Evolutionary conservation across 2,113 vertebrate genomes (phyloP), one percentile per base, ranked within the genome.

Genomic region (Speoplatyrhinus poulsoni): DNA sequence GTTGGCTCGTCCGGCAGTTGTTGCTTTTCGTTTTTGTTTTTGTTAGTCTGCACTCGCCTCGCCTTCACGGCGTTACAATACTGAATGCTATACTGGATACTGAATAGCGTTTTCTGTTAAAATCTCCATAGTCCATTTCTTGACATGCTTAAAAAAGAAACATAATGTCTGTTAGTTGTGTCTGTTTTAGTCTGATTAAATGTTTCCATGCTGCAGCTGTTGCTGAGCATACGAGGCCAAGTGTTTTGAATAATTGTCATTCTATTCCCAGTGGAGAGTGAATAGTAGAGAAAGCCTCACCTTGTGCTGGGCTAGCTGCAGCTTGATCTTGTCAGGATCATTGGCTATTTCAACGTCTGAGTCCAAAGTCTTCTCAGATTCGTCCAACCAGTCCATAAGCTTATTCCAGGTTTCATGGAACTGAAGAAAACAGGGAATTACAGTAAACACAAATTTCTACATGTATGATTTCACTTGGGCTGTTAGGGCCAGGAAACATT

Each of bases 331-430:
- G 84, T 97, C 96, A 17, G 97, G 98, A 73, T 99, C 98, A 53
- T 99, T 99, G 76, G 98, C 96, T 46, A 99, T 97, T 93, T 99
- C 98, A 87, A 97, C 93, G 69, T 99, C 98, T 0, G 96, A 92
- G 86, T 99, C 96, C 91, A 99, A 86, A 67, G 91, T 84, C 60
- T 91, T 95, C 85, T 99, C 97, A 0, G 96, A 98, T 69, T 98
- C 98, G 46, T 99, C 96, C 12, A 99, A 82, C 97, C 98, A 99
- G 63, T 98, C 95, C 92, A 95, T 98, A 71, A 99, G 94, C 87
- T 99, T 99, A 85, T 91, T 95, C 95, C 97, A 99, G 47, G 94
- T 94, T 87, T 99, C 98, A 55, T 96, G 92, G 85, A 99, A 99
- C 98, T 99, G 87, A 67, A 53, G 66, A 75, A 50, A 26, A 84